Conservation (phyloP, 2,797 vertebrate genomes). For the Kryptolebias ocellatus region DNA sequence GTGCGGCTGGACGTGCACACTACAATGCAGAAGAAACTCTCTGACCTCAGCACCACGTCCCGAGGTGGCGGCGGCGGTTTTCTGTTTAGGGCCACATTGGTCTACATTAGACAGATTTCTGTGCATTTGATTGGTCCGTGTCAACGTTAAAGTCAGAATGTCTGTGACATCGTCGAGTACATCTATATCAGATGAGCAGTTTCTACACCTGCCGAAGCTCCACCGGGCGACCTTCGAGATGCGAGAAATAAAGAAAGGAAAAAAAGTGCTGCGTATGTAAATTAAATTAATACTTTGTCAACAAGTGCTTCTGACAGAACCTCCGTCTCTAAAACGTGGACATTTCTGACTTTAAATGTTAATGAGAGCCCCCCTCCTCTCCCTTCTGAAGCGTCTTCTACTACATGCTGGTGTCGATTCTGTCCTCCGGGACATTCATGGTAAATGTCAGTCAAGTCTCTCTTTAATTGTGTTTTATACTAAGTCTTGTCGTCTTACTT, state of each 20-base stretch:
- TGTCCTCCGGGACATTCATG: too few relatives aligned
- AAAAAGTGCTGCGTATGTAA: not conserved
- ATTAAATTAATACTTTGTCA: not conserved
- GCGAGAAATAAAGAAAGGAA: too few relatives aligned
- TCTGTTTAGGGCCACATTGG: slow-evolving; percentile 8
- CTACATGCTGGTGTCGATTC: too few relatives aligned
- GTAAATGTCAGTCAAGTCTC: not conserved
- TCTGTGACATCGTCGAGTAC: slow-evolving; percentile 1
- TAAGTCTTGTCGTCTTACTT: not conserved
- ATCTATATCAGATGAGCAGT: not conserved
- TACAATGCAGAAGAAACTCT: slow-evolving; percentile 16
- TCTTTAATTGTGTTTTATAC: not conserved
- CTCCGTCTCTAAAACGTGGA: not conserved
- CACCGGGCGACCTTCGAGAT: not conserved
- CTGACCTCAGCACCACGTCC: not conserved
- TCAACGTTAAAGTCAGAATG: slow-evolving; percentile 38
- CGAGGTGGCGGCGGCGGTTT: not conserved
- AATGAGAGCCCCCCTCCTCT: not conserved
- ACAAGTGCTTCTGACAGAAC: not conserved
- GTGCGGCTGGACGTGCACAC: slow-evolving; percentile 24
- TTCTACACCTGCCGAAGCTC: not conserved
- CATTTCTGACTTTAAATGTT: slow-evolving; percentile 21
- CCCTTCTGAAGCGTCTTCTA: not conserved
- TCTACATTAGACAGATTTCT: slow-evolving; percentile 16
- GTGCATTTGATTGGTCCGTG: slow-evolving; percentile 5